Conservation (phyloP, 92 coral and sea anemone species). For the Blastomussa wellsi region DNA sequence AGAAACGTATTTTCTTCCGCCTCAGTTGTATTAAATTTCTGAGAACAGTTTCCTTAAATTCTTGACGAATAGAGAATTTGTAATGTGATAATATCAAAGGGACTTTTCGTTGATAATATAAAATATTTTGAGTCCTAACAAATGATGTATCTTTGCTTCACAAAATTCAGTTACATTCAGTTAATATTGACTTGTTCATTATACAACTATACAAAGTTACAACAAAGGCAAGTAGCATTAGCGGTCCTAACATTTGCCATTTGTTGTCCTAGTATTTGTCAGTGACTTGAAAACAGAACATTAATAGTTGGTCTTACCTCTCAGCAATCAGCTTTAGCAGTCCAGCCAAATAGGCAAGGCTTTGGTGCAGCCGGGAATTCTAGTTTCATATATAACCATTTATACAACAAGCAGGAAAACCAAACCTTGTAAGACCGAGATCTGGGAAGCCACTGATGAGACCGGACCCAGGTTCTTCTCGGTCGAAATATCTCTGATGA, state of each 20-base stretch:
- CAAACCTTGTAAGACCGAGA: not conserved
- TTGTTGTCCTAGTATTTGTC: not conserved
- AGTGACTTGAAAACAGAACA: not conserved
- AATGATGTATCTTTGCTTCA: not conserved
- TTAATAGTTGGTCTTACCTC: not conserved
- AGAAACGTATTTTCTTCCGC: too few species aligned
- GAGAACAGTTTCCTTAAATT: not conserved
- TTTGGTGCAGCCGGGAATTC: not conserved
- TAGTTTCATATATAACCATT: not conserved
- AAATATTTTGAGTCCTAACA: not conserved
- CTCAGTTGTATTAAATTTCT: too few species aligned
- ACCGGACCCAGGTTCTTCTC: slow-evolving; percentile 4
- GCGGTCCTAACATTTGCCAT: not conserved
- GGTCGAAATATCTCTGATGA: not conserved
- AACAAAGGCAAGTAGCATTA: not conserved
- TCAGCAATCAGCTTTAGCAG: not conserved
- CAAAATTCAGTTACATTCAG: not conserved
- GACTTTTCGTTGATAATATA: not conserved
- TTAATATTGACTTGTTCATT: not conserved
- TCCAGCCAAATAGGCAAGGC: not conserved
- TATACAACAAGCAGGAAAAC: not conserved
- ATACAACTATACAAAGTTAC: not conserved
- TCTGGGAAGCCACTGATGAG: slow-evolving; percentile 1
- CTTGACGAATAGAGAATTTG: not conserved
- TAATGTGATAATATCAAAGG: not conserved